Percentiles rank a stretch among this genome's conserved stretches.
phyloP scores from a whole-genome alignment of 2,888 invertebrate genomes.

The Unio delphinus region DNA sequence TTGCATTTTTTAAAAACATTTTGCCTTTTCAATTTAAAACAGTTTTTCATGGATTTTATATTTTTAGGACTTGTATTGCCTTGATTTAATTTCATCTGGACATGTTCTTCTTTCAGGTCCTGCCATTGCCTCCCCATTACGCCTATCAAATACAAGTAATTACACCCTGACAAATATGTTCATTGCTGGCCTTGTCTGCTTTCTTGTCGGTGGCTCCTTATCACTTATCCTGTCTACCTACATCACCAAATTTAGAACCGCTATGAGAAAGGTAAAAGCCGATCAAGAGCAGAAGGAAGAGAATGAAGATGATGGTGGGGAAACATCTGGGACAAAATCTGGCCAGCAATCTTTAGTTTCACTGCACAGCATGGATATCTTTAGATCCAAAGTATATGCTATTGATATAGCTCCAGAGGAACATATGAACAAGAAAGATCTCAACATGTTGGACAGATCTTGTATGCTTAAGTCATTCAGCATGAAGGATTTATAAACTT shows the following conservation, averaged over 20 bases:
- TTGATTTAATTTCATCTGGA: no score
- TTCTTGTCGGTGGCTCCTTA: conserved; percentile 44
- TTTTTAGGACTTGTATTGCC: no score
- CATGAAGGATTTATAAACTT: conserved; percentile 26
- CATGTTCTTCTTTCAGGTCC: background rate
- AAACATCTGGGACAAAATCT: conserved; percentile 4
- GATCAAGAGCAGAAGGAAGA: conserved; percentile 15
- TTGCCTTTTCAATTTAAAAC: no score
- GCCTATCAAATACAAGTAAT: no score
- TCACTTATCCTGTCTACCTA: conserved; percentile 47
- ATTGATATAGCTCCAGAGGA: conserved; percentile 24
- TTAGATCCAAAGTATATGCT: conserved; percentile 24
- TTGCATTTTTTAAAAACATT: no score
- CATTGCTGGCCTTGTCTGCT: conserved; percentile 44
- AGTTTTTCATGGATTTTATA: no score
- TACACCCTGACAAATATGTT: conserved; percentile 39
- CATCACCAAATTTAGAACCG: conserved; percentile 29
- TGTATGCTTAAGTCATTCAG: conserved; percentile 28
- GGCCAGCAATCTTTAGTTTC: conserved; percentile 22
- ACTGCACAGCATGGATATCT: conserved; percentile 24
- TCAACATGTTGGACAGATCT: conserved; percentile 25
- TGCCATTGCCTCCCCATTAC: no score
- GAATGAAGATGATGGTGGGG: conserved; percentile 9
- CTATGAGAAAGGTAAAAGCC: conserved; percentile 26
- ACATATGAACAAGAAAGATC: conserved; percentile 14